Base-by-base conservation (phyloP, 2,888 invertebrate genomes). In the Teleiodes luculella region DNA sequence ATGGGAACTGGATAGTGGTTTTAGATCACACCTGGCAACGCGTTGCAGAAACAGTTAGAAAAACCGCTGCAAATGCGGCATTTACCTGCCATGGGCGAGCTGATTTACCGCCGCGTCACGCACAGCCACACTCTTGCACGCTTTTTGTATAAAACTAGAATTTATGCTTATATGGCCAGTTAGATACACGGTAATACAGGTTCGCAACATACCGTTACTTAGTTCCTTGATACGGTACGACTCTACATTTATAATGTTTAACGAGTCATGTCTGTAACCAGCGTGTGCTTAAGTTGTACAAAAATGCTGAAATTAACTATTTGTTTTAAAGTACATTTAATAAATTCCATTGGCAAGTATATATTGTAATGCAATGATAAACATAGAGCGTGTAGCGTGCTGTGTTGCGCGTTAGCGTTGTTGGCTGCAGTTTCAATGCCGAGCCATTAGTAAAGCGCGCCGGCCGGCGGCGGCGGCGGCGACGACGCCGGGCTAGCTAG, bases 91-190 rank as follows among this genome's bases (percentile, higher is more conserved):
- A 14, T 46, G 41, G 45, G 37, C 35, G 16, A 45, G 39, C 36
- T 49, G 49, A 48, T 54, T 55, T 41, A 52, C 52, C 52, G 51
- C 51, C n/a, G 31, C 47, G 53, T 49, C 54, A 57, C 48, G 57
- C 57, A 41, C 16, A 43, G 52, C 52, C 41, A 50, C 53, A 45
- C 53, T 51, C 47, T 37, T 45, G 10, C 35, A 24, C 45, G 30
- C 33, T 54, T 57, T 53, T 57, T 56, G 18, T 48, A 28, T 47
- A 39, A 18, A 53, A 39, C 47, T 35, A 37, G 20, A 39, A 24
- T 48, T 35, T 48, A 31, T 50, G 39, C 51, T 55, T 24, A 49
- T 43, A 31, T 28, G 55, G 20, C 45, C 46, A 24, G 45, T 45
- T 51, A 50, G 50, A 49, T 50, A 45, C 18, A 11, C 36, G 46